Percentiles rank a stretch among this genome's conserved stretches.
Conservation (phyloP, 2,888 invertebrate genomes). For the Drosophila nr. medialis region DNA sequence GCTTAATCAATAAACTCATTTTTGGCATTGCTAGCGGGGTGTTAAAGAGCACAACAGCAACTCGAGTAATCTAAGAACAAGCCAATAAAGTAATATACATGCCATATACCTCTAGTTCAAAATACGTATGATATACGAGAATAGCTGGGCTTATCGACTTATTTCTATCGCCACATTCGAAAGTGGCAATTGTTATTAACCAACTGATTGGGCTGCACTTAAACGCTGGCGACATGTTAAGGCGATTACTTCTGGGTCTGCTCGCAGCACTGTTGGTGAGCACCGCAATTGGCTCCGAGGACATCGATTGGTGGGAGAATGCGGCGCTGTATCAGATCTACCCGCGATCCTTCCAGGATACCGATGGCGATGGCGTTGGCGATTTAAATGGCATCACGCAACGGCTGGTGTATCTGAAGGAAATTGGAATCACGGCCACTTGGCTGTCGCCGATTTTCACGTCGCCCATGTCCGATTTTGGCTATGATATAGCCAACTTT, state of each 20-base stretch:
- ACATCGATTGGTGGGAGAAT: constrained; percentile 92
- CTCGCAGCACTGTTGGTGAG: constrained; percentile 24
- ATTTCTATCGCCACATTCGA: constrained; percentile 43
- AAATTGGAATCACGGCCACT: constrained; percentile 88
- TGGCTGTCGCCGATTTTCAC: constrained; percentile 91
- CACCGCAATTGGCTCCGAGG: constrained; percentile 11
- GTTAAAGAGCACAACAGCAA: constrained; percentile 7
- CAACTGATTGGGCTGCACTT: constrained; percentile 59
- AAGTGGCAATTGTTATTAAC: constrained; percentile 55
- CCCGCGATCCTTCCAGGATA: constrained; percentile 93
- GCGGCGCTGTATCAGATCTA: constrained; percentile 94
- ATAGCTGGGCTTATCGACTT: constrained; percentile 49
- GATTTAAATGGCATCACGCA: constrained; percentile 90
- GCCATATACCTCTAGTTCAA: not conserved
- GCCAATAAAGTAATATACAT: constrained; percentile 38
- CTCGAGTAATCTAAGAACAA: constrained; percentile 41
- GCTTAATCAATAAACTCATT: not conserved
- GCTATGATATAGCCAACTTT: constrained; percentile 91
- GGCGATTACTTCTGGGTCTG: constrained; percentile 60
- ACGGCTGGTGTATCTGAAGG: constrained; percentile 88
- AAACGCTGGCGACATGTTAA: constrained; percentile 66
- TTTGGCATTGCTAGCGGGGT: constrained; percentile 3
- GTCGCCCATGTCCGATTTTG: constrained; percentile 91
- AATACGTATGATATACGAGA: not conserved
- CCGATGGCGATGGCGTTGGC: constrained; percentile 92